Base-by-base conservation (phyloP, 2,113 vertebrate genomes). In the Agapornis roseicollis region DNA sequence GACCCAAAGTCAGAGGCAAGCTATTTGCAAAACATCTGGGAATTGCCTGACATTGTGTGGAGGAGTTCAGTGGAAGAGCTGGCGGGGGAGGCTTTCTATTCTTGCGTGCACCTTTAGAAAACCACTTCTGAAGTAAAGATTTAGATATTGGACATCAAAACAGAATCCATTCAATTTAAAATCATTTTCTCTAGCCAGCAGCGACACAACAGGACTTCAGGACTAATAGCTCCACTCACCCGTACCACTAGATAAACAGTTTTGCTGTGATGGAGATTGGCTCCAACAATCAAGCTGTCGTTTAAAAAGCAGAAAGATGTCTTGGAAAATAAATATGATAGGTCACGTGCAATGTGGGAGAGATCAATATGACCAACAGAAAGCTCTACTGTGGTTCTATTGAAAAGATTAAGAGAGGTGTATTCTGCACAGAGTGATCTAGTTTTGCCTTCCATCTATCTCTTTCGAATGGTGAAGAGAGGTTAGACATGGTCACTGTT, bases 221-320 rank as follows among this genome's bases (percentile, higher is more conserved):
- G 49, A 66, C 63, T 80, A 63, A 85, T 12, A 90, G 63, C 50
- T 88, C 28, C 27, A 17, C 76, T 93, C 46, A 53, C 31, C 11
- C 7, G 1, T 42, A 58, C 23, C 53, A 80, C 64, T 42, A 42
- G 53, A 61, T 88, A 66, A 70, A 73, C 63, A 88, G 5, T 53
- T 96, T 52, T 83, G 41, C 71, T 58, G 53, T 42, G 49, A 33
- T 77, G 63, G 66, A 92, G 71, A 27, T 87, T 64, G 58, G 27
- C 27, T 95, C 33, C 53, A 91, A 39, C 79, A 95, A 93, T 89
- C 89, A 85, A 94, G 31, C 23, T 90, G 53, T 88, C 70, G 82
- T 82, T 95, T 94, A 77, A 76, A 81, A 14, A 85, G 49, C 41
- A 89, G 71, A 70, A 81, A 52, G 29, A 28, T 70, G 64, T 78